Conservation (phyloP, 2,797 vertebrate species). For the Petrocephalus schoutedeni region DNA sequence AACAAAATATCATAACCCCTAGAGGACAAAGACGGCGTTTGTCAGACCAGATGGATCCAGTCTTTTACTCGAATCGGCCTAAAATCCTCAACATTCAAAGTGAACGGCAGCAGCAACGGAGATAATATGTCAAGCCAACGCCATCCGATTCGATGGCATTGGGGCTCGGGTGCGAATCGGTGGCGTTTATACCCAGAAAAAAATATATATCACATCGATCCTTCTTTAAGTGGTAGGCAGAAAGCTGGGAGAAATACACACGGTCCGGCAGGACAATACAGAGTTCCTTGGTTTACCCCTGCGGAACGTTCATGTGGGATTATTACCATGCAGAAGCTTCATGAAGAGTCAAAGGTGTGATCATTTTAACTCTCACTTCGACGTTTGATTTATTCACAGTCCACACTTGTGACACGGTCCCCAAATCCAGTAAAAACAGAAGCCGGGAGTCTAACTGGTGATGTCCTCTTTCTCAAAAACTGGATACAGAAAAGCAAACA, state of each 20-base stretch:
- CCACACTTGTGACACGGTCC: no score
- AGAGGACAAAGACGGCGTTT: slow-evolving; percentile 36
- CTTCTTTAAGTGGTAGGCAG: neutral
- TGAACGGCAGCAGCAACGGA: slow-evolving; percentile 27
- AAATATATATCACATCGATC: neutral
- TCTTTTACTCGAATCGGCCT: slow-evolving; percentile 25
- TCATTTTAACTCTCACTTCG: neutral
- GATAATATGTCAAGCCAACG: slow-evolving; percentile 24
- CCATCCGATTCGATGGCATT: slow-evolving; percentile 1
- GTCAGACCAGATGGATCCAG: slow-evolving; percentile 17
- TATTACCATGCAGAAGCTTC: neutral
- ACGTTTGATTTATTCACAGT: neutral
- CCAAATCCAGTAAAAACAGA: neutral
- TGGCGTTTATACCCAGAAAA: neutral
- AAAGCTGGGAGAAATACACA: neutral
- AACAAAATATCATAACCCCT: slow-evolving; percentile 37
- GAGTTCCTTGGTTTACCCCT: neutral
- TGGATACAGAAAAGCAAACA: neutral
- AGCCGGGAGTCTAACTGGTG: neutral
- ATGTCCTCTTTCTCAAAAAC: neutral
- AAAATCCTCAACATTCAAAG: slow-evolving; percentile 23
- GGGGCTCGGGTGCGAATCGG: neutral
- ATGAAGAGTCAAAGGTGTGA: neutral
- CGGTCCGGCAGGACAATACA: neutral
- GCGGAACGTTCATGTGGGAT: neutral